These are phyloP conservation scores for Cuculus canorus DNA, from an alignment of 2,797 vertebrate genomes.

Conservation along the genomic window DNA sequence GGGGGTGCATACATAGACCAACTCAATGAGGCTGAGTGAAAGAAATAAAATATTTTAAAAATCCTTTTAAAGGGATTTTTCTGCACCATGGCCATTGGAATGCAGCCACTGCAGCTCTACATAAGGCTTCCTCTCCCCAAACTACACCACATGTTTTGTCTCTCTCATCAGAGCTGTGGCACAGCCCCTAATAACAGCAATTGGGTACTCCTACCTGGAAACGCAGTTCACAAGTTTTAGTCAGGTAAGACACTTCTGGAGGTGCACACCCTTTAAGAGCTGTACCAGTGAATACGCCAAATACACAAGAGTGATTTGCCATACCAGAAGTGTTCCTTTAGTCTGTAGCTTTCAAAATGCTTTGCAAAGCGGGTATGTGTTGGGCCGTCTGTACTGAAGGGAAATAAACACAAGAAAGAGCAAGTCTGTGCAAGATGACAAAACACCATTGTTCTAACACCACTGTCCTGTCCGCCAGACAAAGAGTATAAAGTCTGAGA, in stretches of 20 bases:
- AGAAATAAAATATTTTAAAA: not conserved
- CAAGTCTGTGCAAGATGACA: not conserved
- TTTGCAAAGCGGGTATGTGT: not conserved
- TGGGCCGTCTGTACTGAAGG: not conserved
- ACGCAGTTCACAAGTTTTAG: not conserved
- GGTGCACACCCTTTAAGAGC: fast-evolving
- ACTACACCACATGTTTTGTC: not conserved
- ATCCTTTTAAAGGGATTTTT: not conserved
- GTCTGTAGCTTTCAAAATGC: not conserved
- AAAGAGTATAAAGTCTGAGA: not conserved
- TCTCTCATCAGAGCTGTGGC: not conserved
- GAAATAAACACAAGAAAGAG: not conserved
- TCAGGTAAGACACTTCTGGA: not conserved
- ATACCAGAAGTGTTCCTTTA: not conserved
- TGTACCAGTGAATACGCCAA: not conserved
- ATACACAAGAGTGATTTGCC: not conserved
- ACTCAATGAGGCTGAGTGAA: not conserved
- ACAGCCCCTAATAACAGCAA: not conserved
- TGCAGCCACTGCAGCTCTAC: not conserved
- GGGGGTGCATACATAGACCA: not conserved
- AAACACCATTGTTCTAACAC: not conserved
- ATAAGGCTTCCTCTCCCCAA: not conserved
- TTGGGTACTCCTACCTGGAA: not conserved
- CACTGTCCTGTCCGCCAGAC: not conserved
- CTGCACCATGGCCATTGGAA: not conserved